A percentile compares a stretch with the other conserved stretches of the same genome.
Conservation (phyloP, 2,797 vertebrate species). For the Catostomus latipinnis region DNA sequence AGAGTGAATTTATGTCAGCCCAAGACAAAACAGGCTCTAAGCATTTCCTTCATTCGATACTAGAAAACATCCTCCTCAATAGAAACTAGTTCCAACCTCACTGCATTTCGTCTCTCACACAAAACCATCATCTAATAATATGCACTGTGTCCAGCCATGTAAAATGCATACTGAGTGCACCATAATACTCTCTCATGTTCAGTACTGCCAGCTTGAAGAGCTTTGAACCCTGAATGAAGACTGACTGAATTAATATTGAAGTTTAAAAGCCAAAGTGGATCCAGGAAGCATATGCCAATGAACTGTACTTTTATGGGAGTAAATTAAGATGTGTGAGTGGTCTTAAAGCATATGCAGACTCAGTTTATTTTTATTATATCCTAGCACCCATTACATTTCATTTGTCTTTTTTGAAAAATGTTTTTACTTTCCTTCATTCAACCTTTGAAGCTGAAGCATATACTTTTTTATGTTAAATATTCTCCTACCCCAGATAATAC, state of each 20-base stretch:
- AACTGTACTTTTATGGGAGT: constrained; percentile 26
- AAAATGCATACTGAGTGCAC: constrained; percentile 27
- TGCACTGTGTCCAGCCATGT: constrained; percentile 16
- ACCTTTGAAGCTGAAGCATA: too few species aligned
- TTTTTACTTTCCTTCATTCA: too few species aligned
- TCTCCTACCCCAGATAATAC: too few species aligned
- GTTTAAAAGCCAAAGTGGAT: constrained; percentile 7
- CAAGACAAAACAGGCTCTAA: constrained; percentile 7
- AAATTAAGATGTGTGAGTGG: neutral
- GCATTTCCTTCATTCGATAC: neutral
- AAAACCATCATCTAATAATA: neutral
- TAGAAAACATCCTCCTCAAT: neutral
- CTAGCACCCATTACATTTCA: neutral
- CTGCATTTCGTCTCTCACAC: constrained; percentile 7
- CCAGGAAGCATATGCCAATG: neutral
- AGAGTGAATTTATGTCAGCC: neutral
- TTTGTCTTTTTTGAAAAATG: neutral
- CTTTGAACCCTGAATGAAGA: constrained; percentile 31
- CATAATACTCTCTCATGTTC: neutral
- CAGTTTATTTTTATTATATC: neutral
- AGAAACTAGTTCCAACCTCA: neutral
- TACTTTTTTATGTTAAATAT: too few species aligned
- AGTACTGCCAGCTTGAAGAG: constrained; percentile 2
- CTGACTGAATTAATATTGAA: constrained; percentile 37
- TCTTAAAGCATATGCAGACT: constrained; percentile 1